phyloP scores from a whole-genome alignment of 2,888 invertebrate species.

The Esperia sulphurella region DNA sequence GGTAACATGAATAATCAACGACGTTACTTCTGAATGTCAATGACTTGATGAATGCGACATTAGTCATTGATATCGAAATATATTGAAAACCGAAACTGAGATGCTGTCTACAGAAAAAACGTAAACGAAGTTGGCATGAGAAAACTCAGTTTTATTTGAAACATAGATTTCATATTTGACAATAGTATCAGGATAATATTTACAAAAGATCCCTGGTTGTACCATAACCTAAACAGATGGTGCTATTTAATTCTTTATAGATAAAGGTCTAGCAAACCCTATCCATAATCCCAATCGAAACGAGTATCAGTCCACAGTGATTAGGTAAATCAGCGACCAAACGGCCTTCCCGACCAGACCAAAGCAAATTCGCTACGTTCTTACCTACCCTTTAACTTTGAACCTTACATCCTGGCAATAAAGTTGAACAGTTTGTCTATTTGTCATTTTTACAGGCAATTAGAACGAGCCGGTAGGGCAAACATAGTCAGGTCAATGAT shows the following conservation, averaged over 20 bases:
- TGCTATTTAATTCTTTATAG: too few relatives aligned
- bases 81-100: too few relatives aligned
- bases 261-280: slow-evolving; percentile 11
- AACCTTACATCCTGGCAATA: slow-evolving; percentile 12
- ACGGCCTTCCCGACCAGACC: not conserved
- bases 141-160: too few relatives aligned
- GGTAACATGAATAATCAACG: not conserved
- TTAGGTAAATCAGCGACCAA: slow-evolving; percentile 29
- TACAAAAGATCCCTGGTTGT: too few relatives aligned
- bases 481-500: slow-evolving; percentile 40
- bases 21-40: not conserved
- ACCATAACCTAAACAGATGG: too few relatives aligned
- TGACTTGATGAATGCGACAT: not conserved
- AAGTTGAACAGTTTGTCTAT: not conserved
- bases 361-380: not conserved
- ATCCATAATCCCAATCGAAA: slow-evolving; percentile 21
- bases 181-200: too few relatives aligned
- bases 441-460: slow-evolving; percentile 24
- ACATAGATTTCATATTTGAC: too few relatives aligned
- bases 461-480: slow-evolving; percentile 33
- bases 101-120: too few relatives aligned
- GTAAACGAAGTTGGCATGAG: too few relatives aligned
- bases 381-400: slow-evolving; percentile 5
- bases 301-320: slow-evolving; percentile 32
- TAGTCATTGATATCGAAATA: too few relatives aligned